Conservation (phyloP, 2,888 invertebrate genomes). For the Amblyjoppa fuscipennis region DNA sequence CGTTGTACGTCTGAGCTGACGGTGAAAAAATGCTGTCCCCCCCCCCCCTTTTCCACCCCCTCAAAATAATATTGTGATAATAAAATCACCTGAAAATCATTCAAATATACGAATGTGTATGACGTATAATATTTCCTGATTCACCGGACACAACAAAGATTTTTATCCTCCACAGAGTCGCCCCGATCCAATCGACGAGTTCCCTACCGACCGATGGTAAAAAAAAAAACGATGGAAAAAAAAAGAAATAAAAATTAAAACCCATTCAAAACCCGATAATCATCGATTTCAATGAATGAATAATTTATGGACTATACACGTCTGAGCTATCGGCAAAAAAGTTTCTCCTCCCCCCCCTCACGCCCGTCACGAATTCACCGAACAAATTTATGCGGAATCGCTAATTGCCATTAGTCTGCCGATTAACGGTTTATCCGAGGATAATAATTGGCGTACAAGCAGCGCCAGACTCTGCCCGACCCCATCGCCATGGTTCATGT, state of each 20-base stretch:
- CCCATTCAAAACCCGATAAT: too few relatives aligned
- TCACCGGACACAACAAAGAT: too few relatives aligned
- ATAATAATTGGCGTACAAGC: constrained; percentile 34
- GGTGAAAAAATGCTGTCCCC: not conserved
- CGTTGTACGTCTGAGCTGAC: not conserved
- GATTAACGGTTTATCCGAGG: constrained; percentile 32
- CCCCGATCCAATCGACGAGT: too few relatives aligned
- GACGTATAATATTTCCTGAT: too few relatives aligned
- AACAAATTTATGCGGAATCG: constrained; percentile 33
- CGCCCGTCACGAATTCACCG: not conserved
- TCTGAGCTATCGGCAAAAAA: constrained; percentile 10
- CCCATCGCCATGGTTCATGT: not conserved
- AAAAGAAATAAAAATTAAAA: too few relatives aligned
- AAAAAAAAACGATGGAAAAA: too few relatives aligned
- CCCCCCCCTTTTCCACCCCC: too few relatives aligned
- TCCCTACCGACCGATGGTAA: too few relatives aligned
- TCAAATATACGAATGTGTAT: too few relatives aligned
- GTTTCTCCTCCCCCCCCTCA: not conserved
- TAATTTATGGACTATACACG: not conserved
- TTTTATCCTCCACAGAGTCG: too few relatives aligned
- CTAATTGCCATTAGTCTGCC: constrained; percentile 44
- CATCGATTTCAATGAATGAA: not conserved
- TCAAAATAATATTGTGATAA: too few relatives aligned
- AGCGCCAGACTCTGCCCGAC: not conserved
- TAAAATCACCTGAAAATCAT: too few relatives aligned